These are phyloP conservation scores for Felis chaus DNA, from an alignment of 2,113 vertebrate genomes.

Conservation along the genomic window DNA sequence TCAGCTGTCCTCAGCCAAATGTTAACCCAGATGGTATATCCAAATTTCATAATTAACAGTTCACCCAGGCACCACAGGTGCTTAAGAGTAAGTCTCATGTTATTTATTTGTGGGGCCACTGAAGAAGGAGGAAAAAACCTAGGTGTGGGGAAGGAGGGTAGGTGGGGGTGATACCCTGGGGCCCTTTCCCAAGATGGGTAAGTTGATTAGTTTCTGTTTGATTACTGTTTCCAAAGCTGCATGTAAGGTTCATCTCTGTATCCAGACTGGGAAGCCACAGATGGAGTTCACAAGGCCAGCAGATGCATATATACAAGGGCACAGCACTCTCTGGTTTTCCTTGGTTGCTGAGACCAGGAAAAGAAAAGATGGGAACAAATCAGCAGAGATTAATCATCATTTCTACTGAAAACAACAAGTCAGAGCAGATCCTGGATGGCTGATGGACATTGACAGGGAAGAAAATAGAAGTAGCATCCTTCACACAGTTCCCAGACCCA, in stretches of 20 bases:
- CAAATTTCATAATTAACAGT: constrained; percentile 77
- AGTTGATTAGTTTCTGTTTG: not conserved
- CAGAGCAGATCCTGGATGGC: not conserved
- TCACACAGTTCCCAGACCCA: not conserved
- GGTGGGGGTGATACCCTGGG: not conserved
- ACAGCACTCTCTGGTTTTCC: not conserved
- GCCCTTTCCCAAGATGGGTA: not conserved
- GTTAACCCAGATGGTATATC: constrained; percentile 78
- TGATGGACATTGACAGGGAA: not conserved
- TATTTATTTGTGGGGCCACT: constrained; percentile 47
- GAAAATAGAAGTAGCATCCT: not conserved
- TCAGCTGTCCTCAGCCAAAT: constrained; percentile 79
- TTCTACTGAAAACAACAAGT: not conserved
- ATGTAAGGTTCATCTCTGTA: not conserved
- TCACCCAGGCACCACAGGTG: constrained; percentile 76
- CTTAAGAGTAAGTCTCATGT: constrained; percentile 47
- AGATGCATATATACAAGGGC: not conserved
- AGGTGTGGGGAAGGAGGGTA: not conserved
- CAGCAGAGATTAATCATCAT: not conserved
- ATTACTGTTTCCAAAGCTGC: not conserved
- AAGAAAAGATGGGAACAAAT: not conserved
- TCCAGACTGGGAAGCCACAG: not conserved
- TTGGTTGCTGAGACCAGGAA: not conserved
- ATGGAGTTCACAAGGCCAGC: not conserved
- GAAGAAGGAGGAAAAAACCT: not conserved